These are phyloP conservation scores for Periparus ater DNA, from an alignment of 2,797 vertebrate genomes.

Conservation along the genomic window DNA sequence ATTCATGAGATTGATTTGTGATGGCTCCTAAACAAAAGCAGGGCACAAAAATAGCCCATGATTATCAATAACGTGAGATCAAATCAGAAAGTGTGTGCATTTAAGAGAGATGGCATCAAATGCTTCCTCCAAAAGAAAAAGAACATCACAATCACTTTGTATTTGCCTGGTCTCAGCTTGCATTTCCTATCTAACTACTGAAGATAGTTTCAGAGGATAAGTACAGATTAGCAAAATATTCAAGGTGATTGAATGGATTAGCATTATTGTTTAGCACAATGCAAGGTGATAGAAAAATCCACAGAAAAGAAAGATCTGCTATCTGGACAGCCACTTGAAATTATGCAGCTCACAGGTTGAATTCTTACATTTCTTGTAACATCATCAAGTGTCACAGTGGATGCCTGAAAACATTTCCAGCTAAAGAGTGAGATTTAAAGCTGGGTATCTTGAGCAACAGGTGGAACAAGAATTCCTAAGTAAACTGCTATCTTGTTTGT, in stretches of 20 bases:
- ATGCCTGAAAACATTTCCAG: slow-evolving; percentile 26
- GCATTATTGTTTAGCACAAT: slow-evolving; percentile 58
- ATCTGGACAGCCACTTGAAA: slow-evolving; percentile 41
- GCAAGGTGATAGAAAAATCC: slow-evolving; percentile 41
- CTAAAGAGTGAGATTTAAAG: slow-evolving; percentile 16
- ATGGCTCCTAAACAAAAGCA: background rate
- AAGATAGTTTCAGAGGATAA: slow-evolving; percentile 35
- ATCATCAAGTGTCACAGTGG: slow-evolving; percentile 37
- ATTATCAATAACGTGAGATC: background rate
- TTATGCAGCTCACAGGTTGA: background rate
- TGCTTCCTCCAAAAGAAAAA: background rate
- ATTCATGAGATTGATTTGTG: background rate
- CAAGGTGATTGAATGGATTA: slow-evolving; percentile 53
- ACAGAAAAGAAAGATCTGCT: slow-evolving; percentile 34
- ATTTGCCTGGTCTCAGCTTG: slow-evolving; percentile 13
- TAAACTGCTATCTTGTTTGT: slow-evolving; percentile 54
- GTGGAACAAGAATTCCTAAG: slow-evolving; percentile 28
- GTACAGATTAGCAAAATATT: slow-evolving; percentile 57
- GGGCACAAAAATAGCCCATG: background rate
- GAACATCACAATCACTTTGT: slow-evolving; percentile 20
- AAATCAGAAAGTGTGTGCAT: background rate
- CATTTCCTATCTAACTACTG: slow-evolving; percentile 23
- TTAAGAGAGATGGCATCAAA: background rate
- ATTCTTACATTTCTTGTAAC: slow-evolving; percentile 24
- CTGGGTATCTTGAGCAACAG: slow-evolving; percentile 49